phyloP scores from a whole-genome alignment of 2,888 invertebrate species.

The Tortricodes alternella region DNA sequence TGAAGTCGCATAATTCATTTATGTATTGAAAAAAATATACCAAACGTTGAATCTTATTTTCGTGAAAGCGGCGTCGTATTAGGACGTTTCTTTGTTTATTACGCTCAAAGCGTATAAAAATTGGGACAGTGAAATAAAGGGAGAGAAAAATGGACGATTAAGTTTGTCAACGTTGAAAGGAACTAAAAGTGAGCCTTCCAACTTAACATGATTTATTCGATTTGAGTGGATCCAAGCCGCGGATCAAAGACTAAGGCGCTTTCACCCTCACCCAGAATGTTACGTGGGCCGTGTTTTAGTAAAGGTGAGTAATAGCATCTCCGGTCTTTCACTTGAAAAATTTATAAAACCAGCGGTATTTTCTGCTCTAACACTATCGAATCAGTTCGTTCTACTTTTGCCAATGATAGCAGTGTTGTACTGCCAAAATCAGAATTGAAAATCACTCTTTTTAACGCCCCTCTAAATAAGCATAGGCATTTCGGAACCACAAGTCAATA shows the following conservation, averaged over 20 bases:
- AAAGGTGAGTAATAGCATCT: conserved; percentile 23
- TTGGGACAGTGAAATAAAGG: not conserved
- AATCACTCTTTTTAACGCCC: no score
- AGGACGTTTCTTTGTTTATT: not conserved
- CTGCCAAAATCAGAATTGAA: no score
- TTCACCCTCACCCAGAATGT: conserved; percentile 17
- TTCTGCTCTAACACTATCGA: not conserved
- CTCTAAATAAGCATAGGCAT: no score
- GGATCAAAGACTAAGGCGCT: conserved; percentile 28
- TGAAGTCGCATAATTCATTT: conserved; percentile 19
- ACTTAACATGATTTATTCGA: conserved; percentile 31
- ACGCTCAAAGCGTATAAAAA: not conserved
- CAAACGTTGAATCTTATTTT: no score
- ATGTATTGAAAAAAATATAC: not conserved
- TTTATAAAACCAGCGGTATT: conserved; percentile 22
- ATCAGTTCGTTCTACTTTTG: not conserved
- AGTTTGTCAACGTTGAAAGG: conserved; percentile 24
- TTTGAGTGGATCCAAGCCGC: conserved; percentile 22
- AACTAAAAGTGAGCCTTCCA: conserved; percentile 24
- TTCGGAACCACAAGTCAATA: no score
- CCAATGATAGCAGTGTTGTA: no score
- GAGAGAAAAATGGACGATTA: conserved; percentile 8
- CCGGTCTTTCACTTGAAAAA: conserved; percentile 11
- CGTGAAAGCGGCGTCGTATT: not conserved
- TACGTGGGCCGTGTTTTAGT: conserved; percentile 23